A percentile compares a stretch with the other conserved stretches of the same genome.
These are phyloP conservation scores for Gasterosteus nipponicus DNA, from an alignment of 2,113 vertebrate genomes.

Conservation along the genomic window DNA sequence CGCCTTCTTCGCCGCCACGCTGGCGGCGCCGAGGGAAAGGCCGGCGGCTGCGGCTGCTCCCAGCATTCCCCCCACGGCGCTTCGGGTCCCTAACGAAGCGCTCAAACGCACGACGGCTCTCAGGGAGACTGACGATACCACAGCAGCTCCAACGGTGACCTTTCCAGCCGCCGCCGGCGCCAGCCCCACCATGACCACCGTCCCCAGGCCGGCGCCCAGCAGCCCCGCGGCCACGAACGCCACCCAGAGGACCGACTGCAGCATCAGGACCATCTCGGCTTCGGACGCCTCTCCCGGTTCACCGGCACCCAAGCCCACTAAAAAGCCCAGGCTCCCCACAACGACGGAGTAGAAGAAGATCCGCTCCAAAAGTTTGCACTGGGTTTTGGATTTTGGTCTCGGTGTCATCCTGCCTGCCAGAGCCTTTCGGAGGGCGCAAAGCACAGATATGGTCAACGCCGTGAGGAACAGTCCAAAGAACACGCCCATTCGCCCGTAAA, in stretches of 20 bases:
- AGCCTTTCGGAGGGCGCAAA: constrained; percentile 48
- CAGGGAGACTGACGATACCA: constrained; percentile 47
- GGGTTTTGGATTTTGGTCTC: constrained; percentile 15
- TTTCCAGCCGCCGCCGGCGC: constrained; percentile 47
- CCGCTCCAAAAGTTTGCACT: constrained; percentile 52
- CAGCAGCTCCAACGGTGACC: constrained; percentile 40
- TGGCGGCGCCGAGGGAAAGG: constrained; percentile 58
- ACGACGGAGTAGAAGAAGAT: constrained; percentile 67
- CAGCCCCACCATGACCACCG: constrained; percentile 58
- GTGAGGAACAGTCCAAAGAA: constrained; percentile 44
- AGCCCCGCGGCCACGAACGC: constrained; percentile 59
- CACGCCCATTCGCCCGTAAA: constrained; percentile 54
- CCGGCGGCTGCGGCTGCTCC: constrained; percentile 62
- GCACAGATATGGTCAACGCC: constrained; percentile 38
- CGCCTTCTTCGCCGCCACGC: constrained; percentile 48
- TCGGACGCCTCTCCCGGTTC: constrained; percentile 20
- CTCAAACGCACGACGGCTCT: constrained; percentile 44
- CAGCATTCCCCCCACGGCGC: constrained; percentile 45
- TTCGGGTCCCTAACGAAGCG: constrained; percentile 24
- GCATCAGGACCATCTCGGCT: constrained; percentile 52
- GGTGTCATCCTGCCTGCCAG: constrained; percentile 22
- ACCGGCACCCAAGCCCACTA: constrained; percentile 49
- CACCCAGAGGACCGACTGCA: constrained; percentile 70
- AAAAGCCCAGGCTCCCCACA: constrained; percentile 63
- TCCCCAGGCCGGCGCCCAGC: constrained; percentile 68